Conservation (phyloP, 2,888 invertebrate genomes). For the Eristalinus sepulchralis region DNA sequence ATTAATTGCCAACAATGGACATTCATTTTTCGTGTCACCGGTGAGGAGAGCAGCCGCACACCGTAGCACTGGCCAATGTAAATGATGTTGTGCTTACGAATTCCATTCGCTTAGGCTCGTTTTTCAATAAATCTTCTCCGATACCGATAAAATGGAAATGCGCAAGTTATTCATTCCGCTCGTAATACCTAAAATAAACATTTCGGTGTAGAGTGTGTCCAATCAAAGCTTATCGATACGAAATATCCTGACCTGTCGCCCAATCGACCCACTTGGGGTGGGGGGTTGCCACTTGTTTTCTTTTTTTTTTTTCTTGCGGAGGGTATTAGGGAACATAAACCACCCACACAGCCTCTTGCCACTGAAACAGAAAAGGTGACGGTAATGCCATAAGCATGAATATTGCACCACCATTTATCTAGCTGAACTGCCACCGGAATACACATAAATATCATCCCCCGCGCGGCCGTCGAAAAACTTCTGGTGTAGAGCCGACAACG, state of each 20-base stretch:
- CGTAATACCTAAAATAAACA: constrained; percentile 24
- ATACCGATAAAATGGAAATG: constrained; percentile 23
- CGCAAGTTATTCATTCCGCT: constrained; percentile 13
- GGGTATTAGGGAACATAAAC: constrained; percentile 29
- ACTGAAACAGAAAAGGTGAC: constrained; percentile 1
- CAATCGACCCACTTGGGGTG: neutral
- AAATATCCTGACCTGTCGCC: constrained; percentile 8
- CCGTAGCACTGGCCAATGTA: neutral
- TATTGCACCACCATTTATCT: constrained; percentile 37
- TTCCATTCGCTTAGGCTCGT: constrained; percentile 7
- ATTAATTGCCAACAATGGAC: neutral
- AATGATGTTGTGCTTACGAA: neutral
- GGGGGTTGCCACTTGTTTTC: neutral
- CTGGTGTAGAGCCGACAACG: neutral
- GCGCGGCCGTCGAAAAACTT: constrained; percentile 10
- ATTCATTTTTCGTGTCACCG: neutral
- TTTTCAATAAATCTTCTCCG: neutral
- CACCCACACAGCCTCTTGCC: neutral
- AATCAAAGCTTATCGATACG: constrained; percentile 42
- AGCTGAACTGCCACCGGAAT: constrained; percentile 24
- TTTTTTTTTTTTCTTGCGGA: constrained; percentile 14
- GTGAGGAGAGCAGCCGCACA: neutral
- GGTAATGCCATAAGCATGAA: constrained; percentile 16
- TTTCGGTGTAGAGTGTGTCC: constrained; percentile 4
- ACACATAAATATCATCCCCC: constrained; percentile 39